Conservation (phyloP, 1,140 invertebrate species). For the Drosophila lacertosa region DNA sequence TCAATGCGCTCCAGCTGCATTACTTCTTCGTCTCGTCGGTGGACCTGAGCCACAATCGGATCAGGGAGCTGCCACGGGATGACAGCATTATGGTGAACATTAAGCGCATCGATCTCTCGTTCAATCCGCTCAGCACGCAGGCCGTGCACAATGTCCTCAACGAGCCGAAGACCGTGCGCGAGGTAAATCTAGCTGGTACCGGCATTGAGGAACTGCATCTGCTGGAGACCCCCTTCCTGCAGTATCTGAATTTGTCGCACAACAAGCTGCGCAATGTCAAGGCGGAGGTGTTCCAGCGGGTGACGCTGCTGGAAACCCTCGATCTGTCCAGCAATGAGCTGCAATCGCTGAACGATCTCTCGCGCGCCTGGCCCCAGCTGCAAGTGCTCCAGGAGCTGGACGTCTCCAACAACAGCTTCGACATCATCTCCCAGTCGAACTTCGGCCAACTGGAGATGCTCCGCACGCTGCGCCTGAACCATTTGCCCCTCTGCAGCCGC, state of each 20-base stretch:
- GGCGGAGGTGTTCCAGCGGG: slow-evolving; percentile 89
- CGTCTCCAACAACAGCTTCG: slow-evolving; percentile 91
- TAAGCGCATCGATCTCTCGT: slow-evolving; percentile 93
- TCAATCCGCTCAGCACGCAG: slow-evolving; percentile 91
- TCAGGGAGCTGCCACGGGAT: slow-evolving; percentile 91
- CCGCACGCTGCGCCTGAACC: slow-evolving; percentile 87
- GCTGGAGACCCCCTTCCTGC: slow-evolving; percentile 94
- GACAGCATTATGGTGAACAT: slow-evolving; percentile 94
- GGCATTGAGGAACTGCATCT: slow-evolving; percentile 88
- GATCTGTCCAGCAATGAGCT: slow-evolving; percentile 92
- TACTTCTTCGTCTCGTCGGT: slow-evolving; percentile 91
- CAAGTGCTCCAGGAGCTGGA: slow-evolving; percentile 89
- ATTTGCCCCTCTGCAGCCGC: slow-evolving; percentile 88
- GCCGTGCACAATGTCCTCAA: slow-evolving; percentile 91
- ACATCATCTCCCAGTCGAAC: slow-evolving; percentile 89
- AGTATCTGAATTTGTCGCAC: slow-evolving; percentile 91
- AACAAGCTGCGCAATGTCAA: slow-evolving; percentile 90
- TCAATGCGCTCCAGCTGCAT: slow-evolving; percentile 91
- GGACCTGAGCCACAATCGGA: slow-evolving; percentile 91
- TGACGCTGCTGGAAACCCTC: slow-evolving; percentile 90
- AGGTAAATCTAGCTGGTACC: slow-evolving; percentile 92
- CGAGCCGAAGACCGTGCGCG: slow-evolving; percentile 94
- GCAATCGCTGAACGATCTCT: slow-evolving; percentile 86
- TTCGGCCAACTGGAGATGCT: slow-evolving; percentile 89
- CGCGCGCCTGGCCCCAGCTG: slow-evolving; percentile 88